Evolutionary conservation across 2,797 vertebrate genomes (phyloP).

Genomic region (Brachyalestes nurse): DNA sequence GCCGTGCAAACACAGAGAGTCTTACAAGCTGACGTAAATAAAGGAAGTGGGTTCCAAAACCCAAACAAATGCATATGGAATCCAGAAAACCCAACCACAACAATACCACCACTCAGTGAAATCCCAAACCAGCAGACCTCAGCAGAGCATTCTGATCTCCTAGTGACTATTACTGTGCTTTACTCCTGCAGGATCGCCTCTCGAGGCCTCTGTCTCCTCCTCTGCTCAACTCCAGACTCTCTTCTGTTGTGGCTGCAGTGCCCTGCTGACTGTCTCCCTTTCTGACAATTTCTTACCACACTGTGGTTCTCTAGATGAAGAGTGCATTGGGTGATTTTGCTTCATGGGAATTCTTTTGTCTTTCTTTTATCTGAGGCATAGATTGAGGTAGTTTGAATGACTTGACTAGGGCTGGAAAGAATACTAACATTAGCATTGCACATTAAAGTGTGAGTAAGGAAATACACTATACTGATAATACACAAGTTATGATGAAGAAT

Average conservation of each 20-base stretch:
- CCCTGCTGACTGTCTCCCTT: background rate
- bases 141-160: slow-evolving; percentile 27
- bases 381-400: no score
- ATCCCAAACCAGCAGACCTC: slow-evolving; percentile 53
- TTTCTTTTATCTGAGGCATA: no score
- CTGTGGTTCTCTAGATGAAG: background rate
- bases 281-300: background rate
- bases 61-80: slow-evolving; percentile 71
- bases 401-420: background rate
- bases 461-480: no score
- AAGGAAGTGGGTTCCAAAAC: slow-evolving; percentile 59
- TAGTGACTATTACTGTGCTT: slow-evolving; percentile 54
- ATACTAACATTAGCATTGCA: no score
- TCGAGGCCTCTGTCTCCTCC: slow-evolving; percentile 4
- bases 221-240: slow-evolving; percentile 52
- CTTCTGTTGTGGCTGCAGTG: slow-evolving; percentile 64
- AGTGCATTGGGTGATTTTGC: no score
- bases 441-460: no score
- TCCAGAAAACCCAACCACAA: slow-evolving; percentile 58
- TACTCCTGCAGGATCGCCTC: slow-evolving; percentile 17
- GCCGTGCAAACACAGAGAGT: background rate
- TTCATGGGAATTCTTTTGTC: no score
- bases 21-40: slow-evolving; percentile 20
- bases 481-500: no score
- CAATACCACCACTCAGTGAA: slow-evolving; percentile 69